phyloP scores from a whole-genome alignment of 2,888 invertebrate genomes.

The Agrochola lota region DNA sequence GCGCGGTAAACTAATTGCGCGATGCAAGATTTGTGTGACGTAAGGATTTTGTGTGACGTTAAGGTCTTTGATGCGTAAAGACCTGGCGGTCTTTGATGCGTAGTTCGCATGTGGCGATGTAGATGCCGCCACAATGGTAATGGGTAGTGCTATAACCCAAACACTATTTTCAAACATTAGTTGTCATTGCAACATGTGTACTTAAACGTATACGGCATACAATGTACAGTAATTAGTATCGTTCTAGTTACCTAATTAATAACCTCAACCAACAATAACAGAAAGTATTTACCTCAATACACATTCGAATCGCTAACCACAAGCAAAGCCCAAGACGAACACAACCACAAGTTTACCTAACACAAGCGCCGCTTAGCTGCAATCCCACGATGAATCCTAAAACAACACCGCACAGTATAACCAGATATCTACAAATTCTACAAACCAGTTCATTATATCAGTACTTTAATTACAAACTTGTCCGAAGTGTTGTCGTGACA shows the following conservation, averaged over 20 bases:
- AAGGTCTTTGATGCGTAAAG: too few relatives aligned
- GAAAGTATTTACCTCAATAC: not conserved
- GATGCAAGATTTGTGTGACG: too few relatives aligned
- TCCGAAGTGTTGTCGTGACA: slow-evolving; percentile 67
- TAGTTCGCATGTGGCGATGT: too few relatives aligned
- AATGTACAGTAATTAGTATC: not conserved
- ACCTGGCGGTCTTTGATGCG: too few relatives aligned
- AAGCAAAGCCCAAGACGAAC: slow-evolving; percentile 18
- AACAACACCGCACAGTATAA: slow-evolving; percentile 30
- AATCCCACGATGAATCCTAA: slow-evolving; percentile 48
- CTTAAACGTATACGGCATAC: not conserved
- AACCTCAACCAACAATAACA: not conserved
- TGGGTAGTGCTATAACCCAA: too few relatives aligned
- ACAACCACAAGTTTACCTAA: slow-evolving; percentile 8
- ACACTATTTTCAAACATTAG: not conserved
- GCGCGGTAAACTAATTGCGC: too few relatives aligned
- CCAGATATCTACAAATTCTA: slow-evolving; percentile 48
- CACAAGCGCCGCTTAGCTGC: slow-evolving; percentile 23
- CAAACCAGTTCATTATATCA: slow-evolving; percentile 62
- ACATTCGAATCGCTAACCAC: not conserved
- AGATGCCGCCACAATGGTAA: too few relatives aligned
- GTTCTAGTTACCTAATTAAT: not conserved
- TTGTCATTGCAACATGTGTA: not conserved
- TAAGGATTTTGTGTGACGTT: too few relatives aligned
- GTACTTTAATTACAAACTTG: slow-evolving; percentile 66